Conservation (phyloP, 2,113 vertebrate species). For the Eubucco bourcierii region DNA sequence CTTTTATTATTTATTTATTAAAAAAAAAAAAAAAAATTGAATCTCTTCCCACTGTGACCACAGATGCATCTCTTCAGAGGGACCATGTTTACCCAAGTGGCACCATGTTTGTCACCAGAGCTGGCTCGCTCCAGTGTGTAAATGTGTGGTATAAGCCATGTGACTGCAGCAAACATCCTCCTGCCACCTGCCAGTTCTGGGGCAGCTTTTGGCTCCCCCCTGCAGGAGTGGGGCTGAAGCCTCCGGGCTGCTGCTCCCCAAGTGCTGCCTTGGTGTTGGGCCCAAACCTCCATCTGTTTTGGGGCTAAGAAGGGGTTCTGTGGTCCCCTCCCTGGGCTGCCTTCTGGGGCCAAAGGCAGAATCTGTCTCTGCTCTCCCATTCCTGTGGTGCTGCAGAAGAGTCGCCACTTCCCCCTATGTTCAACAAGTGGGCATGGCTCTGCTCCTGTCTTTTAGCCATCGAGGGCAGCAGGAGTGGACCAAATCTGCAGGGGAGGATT, state of each 20-base stretch:
- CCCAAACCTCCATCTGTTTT: not conserved
- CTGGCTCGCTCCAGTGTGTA: not conserved
- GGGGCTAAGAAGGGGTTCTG: not conserved
- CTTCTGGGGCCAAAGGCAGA: too few relatives aligned
- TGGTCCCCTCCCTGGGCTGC: not conserved
- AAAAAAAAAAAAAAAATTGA: too few relatives aligned
- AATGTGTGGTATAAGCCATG: constrained; percentile 22
- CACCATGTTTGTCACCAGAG: not conserved
- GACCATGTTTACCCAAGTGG: constrained; percentile 31
- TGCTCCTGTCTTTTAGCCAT: not conserved
- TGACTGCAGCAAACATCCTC: constrained; percentile 34
- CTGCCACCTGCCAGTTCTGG: not conserved
- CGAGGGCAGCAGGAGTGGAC: accelerated
- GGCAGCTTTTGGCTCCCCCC: not conserved
- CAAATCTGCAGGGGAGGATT: accelerated
- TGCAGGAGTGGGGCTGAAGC: not conserved
- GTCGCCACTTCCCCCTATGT: accelerated
- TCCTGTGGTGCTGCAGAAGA: accelerated
- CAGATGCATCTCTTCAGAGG: not conserved
- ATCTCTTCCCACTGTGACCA: accelerated
- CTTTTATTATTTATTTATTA: too few relatives aligned
- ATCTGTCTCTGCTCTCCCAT: not conserved
- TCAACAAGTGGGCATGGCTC: not conserved
- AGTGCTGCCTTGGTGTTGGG: not conserved
- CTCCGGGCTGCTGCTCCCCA: not conserved